phyloP scores from a whole-genome alignment of 2,797 vertebrate genomes.

The Echiichthys vipera region DNA sequence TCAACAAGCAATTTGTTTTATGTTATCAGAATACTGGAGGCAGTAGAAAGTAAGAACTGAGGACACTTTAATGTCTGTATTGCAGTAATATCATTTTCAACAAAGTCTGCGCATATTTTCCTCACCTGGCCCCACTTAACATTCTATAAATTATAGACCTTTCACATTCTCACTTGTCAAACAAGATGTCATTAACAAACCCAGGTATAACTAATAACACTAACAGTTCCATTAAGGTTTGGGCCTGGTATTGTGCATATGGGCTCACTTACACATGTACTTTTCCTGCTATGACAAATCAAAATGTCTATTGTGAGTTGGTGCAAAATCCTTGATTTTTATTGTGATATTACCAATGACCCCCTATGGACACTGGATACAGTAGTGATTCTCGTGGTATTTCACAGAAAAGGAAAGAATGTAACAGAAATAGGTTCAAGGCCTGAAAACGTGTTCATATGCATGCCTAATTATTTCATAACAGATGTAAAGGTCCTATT shows the following conservation, averaged over 20 bases:
- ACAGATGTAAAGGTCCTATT: conserved; percentile 38
- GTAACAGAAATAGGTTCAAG: conserved; percentile 9
- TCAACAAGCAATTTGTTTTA: no score
- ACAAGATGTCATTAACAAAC: background rate
- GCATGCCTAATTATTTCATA: conserved; percentile 43
- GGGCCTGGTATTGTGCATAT: background rate
- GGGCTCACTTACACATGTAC: background rate
- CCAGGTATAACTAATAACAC: background rate
- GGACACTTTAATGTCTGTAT: no score
- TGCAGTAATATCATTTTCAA: no score
- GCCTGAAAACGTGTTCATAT: conserved; percentile 18
- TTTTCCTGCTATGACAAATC: background rate
- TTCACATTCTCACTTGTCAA: background rate
- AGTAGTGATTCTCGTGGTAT: background rate
- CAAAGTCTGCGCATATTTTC: no score
- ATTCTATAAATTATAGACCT: background rate
- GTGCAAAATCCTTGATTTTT: background rate
- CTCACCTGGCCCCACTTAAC: no score
- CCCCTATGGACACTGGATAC: background rate
- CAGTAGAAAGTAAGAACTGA: no score
- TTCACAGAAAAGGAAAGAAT: conserved; percentile 2
- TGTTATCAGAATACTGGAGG: no score
- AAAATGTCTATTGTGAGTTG: background rate
- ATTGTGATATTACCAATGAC: background rate
- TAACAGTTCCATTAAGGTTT: no score